These are phyloP conservation scores for Zygothrica quintamaculata DNA, from an alignment of 2,888 invertebrate species.

Conservation along the genomic window DNA sequence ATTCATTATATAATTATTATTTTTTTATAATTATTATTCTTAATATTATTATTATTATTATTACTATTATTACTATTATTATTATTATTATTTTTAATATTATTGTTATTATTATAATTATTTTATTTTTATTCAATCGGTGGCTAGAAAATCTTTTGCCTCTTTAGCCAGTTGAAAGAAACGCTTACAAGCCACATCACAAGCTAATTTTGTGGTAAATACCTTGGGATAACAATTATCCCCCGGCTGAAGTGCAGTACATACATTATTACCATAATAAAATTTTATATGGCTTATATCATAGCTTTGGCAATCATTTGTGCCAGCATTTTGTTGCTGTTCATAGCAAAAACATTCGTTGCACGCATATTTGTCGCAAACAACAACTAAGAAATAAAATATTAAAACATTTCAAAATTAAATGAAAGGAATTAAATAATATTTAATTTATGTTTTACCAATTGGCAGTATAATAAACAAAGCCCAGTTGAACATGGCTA, in stretches of 20 bases:
- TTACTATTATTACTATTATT: too few relatives aligned
- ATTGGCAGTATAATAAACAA: neutral
- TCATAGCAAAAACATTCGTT: constrained; percentile 39
- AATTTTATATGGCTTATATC: constrained; percentile 11
- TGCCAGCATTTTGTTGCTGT: neutral
- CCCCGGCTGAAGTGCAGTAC: constrained; percentile 11
- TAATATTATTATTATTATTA: too few relatives aligned
- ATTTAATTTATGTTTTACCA: constrained; percentile 9
- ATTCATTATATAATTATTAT: too few relatives aligned
- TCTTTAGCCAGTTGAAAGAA: constrained; percentile 1
- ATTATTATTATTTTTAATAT: too few relatives aligned
- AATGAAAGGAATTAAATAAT: neutral
- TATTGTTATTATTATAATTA: too few relatives aligned
- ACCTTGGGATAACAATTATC: constrained; percentile 31
- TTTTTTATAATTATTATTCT: too few relatives aligned
- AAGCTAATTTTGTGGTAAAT: neutral
- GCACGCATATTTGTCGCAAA: neutral
- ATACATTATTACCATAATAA: constrained; percentile 15
- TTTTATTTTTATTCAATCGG: constrained; percentile 10
- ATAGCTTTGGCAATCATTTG: constrained; percentile 13
- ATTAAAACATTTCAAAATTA: neutral
- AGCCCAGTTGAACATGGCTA: neutral
- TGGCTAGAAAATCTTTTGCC: constrained; percentile 2
- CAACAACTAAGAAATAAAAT: constrained; percentile 2
- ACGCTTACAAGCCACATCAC: constrained; percentile 12